A percentile compares a stretch with the other conserved stretches of the same genome.
Evolutionary conservation across 2,797 vertebrate species (phyloP).

Genomic region (Cirrhinus molitorella): DNA sequence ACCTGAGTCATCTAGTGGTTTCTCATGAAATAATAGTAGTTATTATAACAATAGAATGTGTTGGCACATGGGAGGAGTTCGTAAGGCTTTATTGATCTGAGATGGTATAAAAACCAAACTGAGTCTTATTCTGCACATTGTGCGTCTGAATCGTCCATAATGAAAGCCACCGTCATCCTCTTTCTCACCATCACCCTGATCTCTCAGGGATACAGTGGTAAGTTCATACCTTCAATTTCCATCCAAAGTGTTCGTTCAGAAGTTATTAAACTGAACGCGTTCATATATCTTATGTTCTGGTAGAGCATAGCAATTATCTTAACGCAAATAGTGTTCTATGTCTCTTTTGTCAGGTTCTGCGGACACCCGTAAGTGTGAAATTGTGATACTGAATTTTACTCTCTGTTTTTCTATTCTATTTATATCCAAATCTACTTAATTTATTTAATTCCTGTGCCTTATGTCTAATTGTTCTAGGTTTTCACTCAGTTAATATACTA

Average conservation of each 20-base stretch:
- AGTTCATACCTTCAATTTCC: slow-evolving; percentile 51
- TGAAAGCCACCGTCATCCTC: slow-evolving; percentile 70
- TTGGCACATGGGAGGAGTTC: slow-evolving; percentile 37
- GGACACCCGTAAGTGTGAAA: background rate
- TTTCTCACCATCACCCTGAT: slow-evolving; percentile 68
- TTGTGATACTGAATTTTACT: background rate
- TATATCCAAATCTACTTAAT: background rate
- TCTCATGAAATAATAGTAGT: background rate
- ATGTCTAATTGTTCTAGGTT: background rate
- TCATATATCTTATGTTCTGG: background rate
- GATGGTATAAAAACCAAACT: slow-evolving; percentile 69
- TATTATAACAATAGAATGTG: slow-evolving; percentile 4
- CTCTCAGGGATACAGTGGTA: slow-evolving; percentile 74
- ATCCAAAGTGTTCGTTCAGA: background rate
- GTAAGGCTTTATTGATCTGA: background rate
- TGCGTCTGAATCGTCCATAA: slow-evolving; percentile 60
- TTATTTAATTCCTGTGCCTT: background rate
- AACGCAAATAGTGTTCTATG: background rate
- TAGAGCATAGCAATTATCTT: background rate
- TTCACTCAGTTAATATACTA: background rate
- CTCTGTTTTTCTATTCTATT: background rate
- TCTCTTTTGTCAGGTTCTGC: background rate
- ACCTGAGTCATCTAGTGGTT: background rate
- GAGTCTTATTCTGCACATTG: slow-evolving; percentile 32
- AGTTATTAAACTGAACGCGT: background rate